Evolutionary conservation across 2,797 vertebrate genomes (phyloP), one percentile per base, ranked within the genome.

Genomic region (Varecia variegata): DNA sequence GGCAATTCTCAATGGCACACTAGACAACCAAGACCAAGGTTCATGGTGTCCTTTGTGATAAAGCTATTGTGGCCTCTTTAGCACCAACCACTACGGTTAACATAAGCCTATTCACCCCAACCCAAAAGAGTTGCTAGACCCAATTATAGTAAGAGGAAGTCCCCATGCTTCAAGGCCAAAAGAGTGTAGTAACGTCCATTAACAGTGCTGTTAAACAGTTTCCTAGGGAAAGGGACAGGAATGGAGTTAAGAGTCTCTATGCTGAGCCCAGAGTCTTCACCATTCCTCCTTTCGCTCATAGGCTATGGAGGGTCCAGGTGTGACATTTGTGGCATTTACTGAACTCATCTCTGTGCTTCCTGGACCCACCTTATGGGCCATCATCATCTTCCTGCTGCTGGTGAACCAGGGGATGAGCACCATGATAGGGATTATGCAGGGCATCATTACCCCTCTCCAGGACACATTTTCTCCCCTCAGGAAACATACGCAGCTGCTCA

Each of bases 391-490:
- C 97, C 97, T 99, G 88, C 99, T 99, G 99, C 98, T 99, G 96
- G 98, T 99, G 87, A 99, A 99, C 96, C 93, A 99, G 96, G 99
- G 99, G 27, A 98, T 99, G 90, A 99, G 99, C 98, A 99, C 99
- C 82, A 99, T 99, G 99, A 98, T 99, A 10, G 99, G 99, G 1
- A 99, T 98, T 25, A 98, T 99, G 98, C 99, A 99, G 88, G 99
- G 99, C 65, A 99, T 99, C 97, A 98, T 99, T 23, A 99, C 99
- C 0, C 99, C 99, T 0, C 98, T 99, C 70, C 98, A 98, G 0
- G 99, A 99, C 97, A 98, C 98, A 90, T 99, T 99, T 97, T 97
- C 98, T 3, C 81, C 35, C 30, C 98, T 99, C 80, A 98, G 98
- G 54, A 98, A 98, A 15, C 98, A 98, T 88, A 99, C 98, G 93